Conservation (phyloP, 92 coral and sea anemone species). For the Epizoanthus rinbou region DNA sequence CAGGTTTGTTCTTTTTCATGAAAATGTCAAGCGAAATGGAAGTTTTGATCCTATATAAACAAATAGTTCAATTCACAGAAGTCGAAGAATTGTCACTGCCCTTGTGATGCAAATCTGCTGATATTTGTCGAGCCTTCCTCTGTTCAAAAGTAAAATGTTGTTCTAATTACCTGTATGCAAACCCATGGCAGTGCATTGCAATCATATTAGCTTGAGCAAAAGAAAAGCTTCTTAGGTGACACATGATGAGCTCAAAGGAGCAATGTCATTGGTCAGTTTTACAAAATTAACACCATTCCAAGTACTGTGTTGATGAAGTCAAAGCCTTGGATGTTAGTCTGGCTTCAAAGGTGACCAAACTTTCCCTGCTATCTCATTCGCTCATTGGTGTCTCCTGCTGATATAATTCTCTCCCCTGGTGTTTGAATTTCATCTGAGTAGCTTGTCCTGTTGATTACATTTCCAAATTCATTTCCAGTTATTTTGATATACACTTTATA, state of each 20-base stretch:
- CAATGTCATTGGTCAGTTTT: conserved; percentile 19
- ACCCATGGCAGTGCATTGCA: conserved; percentile 17
- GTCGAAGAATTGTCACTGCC: conserved; percentile 7
- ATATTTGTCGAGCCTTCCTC: conserved; percentile 18
- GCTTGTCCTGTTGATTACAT: not conserved
- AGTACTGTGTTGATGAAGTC: conserved; percentile 32
- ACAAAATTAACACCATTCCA: conserved; percentile 33
- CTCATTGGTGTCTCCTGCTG: not conserved
- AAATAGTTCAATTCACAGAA: conserved; percentile 10
- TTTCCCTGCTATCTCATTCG: conserved; percentile 3
- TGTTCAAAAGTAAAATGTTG: conserved; percentile 18
- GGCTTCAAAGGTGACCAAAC: conserved; percentile 9
- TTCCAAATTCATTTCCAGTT: not conserved
- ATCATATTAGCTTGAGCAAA: conserved; percentile 21
- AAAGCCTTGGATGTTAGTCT: conserved; percentile 15
- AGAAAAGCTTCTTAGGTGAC: conserved; percentile 20
- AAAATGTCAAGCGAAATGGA: conserved; percentile 28
- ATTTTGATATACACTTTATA: not conserved
- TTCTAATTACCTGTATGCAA: conserved; percentile 39
- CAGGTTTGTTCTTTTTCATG: conserved; percentile 4
- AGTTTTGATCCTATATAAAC: conserved; percentile 16
- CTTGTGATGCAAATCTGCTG: conserved; percentile 38
- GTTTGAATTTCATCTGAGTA: conserved; percentile 16
- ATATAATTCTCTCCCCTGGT: conserved; percentile 3
- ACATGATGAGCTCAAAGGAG: conserved; percentile 29